A percentile compares a stretch with the other conserved stretches of the same genome.
Conservation (phyloP, 2,888 invertebrate genomes). For the Noctua fimbriata region DNA sequence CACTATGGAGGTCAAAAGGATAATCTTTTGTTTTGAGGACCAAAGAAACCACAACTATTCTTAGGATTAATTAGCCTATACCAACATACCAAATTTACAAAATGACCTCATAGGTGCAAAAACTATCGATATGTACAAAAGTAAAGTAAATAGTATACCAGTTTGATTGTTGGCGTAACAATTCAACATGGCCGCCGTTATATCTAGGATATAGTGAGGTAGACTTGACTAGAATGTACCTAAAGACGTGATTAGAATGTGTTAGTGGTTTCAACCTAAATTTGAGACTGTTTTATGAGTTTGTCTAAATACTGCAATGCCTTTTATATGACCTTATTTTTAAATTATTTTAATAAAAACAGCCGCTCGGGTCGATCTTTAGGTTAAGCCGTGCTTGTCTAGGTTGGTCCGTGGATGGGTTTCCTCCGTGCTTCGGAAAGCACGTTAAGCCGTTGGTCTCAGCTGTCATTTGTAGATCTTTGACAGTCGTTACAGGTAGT, state of each 20-base stretch:
- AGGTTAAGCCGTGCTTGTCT: neutral
- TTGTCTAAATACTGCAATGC: neutral
- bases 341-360: too few species aligned
- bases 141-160: conserved; percentile 38
- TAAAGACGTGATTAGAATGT: conserved; percentile 43
- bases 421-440: too few species aligned
- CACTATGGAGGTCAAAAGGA: too few species aligned
- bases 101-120: conserved; percentile 8
- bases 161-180: conserved; percentile 66
- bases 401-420: neutral
- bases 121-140: neutral
- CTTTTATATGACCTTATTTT: conserved; percentile 7
- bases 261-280: neutral
- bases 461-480: too few species aligned
- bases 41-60: neutral
- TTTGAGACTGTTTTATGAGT: neutral
- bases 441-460: too few species aligned
- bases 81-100: neutral
- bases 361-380: neutral
- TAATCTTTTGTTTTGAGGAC: neutral
- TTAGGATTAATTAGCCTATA: neutral
- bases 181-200: conserved; percentile 63
- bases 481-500: too few species aligned
- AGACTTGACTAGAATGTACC: conserved; percentile 56
- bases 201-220: conserved; percentile 55